These are phyloP conservation scores for Erebia aethiops DNA, from an alignment of 2,888 invertebrate genomes.

Conservation along the genomic window DNA sequence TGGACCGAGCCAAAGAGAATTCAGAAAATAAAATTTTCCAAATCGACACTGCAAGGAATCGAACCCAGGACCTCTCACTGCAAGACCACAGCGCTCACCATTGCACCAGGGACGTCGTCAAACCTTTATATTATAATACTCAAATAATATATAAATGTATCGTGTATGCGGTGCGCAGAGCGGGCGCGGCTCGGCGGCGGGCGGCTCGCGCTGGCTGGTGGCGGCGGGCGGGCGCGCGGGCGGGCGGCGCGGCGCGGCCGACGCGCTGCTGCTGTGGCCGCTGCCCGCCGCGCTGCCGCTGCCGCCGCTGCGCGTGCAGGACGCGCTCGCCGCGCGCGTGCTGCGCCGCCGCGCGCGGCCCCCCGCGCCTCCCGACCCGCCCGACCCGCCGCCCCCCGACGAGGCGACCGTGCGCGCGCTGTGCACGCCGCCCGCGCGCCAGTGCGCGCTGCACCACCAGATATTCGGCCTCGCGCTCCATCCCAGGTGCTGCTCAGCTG, in stretches of 20 bases:
- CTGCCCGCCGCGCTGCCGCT: conserved; percentile 40
- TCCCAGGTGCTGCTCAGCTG: conserved; percentile 29
- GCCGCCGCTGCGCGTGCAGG: conserved; percentile 49
- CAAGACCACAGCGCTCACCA: too few species aligned
- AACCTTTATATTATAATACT: too few species aligned
- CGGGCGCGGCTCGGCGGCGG: background rate
- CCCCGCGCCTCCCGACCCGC: conserved; percentile 30
- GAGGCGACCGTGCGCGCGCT: conserved; percentile 54
- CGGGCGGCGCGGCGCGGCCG: conserved; percentile 43
- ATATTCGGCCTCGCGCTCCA: conserved; percentile 54
- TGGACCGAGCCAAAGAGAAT: too few species aligned
- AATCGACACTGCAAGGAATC: too few species aligned
- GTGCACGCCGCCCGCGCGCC: conserved; percentile 49
- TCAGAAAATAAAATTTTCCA: too few species aligned
- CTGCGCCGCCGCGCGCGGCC: conserved; percentile 43
- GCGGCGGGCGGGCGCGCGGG: conserved; percentile 42
- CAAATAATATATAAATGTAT: background rate
- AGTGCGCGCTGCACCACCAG: conserved; percentile 40
- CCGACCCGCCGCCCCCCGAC: conserved; percentile 40
- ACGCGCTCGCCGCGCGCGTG: conserved; percentile 42
- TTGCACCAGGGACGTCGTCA: too few species aligned
- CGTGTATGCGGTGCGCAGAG: background rate
- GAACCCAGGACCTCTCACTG: too few species aligned
- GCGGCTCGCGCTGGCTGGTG: conserved; percentile 42
- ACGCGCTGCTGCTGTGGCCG: conserved; percentile 50